Base-by-base conservation (phyloP, 2,797 vertebrate genomes). In the Acestrorhynchus altus region DNA sequence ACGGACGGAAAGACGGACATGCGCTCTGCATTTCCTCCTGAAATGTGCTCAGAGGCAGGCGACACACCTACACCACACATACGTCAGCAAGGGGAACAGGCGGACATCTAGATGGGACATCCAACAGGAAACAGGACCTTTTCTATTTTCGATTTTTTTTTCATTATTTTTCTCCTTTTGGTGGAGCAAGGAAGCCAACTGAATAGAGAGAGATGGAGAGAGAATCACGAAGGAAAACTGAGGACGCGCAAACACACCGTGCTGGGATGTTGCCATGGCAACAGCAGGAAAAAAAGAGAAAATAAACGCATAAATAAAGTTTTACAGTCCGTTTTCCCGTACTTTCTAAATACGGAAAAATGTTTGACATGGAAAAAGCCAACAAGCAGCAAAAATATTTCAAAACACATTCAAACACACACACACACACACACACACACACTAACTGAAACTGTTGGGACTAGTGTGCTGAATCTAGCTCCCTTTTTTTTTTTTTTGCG, bases 381-480 rank as follows among this genome's bases (percentile, higher is more conserved):
- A 78, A 69, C 77, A 79, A 84, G 71, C 78, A 68, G 83, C 81
- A 79, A 73, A 72, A 78, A 74, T 73, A 77, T 66, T 82, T 83
- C 26, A 76, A 57, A 74, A 64, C 40, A 74, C 65, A 74, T 74
- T 52, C 49, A 81, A 65, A 74, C 22, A 79, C 54, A 84, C 59
- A 67, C 40, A 77, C 40, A 64, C 69, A 74, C 22, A 79, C 54
- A 81, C 59, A 78, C 51, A 35, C 31, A 35, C 31, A 35, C 31
- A 35, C 31, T 35, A 28, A 64, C 39, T 18, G 61, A 59, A 65
- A 61, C 42, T 49, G 56, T 73, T 74, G 75, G 0, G 42, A 46
- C 60, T 35, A 35, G 31, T 8, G 15, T 24, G 57, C 71, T 22
- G 20, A 76, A 67, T 70, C 73, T 72, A 65, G 47, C 79, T 76